Evolutionary conservation across 2,113 vertebrate genomes (phyloP), one percentile per base, ranked within the genome.

Genomic region (Menura novaehollandiae): DNA sequence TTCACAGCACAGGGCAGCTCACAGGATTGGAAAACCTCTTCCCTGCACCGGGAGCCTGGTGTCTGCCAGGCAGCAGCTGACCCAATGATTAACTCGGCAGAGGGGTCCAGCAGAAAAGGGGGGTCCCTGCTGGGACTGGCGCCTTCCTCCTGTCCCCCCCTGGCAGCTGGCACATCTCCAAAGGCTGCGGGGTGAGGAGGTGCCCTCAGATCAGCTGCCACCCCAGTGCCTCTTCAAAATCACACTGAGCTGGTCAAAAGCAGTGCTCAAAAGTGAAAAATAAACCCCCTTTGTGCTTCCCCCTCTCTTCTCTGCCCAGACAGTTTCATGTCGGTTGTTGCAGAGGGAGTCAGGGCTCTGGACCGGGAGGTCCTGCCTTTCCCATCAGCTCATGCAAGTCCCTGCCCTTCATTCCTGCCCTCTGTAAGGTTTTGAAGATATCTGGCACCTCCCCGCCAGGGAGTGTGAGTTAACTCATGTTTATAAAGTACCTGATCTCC

Each of bases 401-500:
- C 56, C 89, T 87, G 78, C 90, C 95, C 90, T 93, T 80, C 46
- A 1, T 21, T 56, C 21, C 66, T 75, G 49, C 91, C 85, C 76
- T 71, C 75, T 71, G 79, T 35, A 17, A 86, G 49, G 75, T n/a
- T 94, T 46, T 55, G 16, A 43, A 77, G 47, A 5, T 10, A 51
- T 27, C 24, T 92, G 90, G 85, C 72, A 77, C 5, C 64, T 89
- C 59, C 68, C 41, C 41, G 41, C 27, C 55, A 23, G 41, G 64
- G 32, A 94, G 49, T 27, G 49, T 1, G 33, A 71, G 76, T 91
- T 89, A 87, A 84, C 10, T 37, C 15, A 0, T 89, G 95, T 93
- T 96, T 95, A 88, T 52, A 60, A 97, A 95, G 96, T 62, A 89
- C 76, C 92, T 23, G 85, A 75, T 88, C 85, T 67, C 92, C 88